A percentile compares a stretch with the other conserved stretches of the same genome.
phyloP scores from a whole-genome alignment of 2,888 invertebrate species.

The Leptinotarsa rubiginosa region DNA sequence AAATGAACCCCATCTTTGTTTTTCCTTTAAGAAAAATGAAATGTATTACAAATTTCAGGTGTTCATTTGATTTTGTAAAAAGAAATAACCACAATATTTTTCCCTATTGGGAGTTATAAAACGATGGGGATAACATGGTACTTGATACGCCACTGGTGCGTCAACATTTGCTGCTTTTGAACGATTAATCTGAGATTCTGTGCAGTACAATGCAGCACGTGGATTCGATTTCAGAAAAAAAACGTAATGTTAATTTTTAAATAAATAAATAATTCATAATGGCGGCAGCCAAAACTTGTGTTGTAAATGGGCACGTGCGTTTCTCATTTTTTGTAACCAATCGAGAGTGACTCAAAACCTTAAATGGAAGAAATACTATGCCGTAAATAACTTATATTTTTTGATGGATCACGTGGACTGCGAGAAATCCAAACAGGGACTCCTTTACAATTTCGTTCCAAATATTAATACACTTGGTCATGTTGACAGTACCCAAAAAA shows the following conservation, averaged over 20 bases:
- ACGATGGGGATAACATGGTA: too few species aligned
- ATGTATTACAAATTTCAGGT: too few species aligned
- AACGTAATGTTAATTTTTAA: conserved; percentile 56
- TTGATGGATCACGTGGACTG: conserved; percentile 10
- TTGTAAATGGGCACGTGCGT: conserved; percentile 57
- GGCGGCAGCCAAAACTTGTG: conserved; percentile 52
- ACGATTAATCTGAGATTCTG: conserved; percentile 23
- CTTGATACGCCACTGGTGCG: conserved; percentile 8
- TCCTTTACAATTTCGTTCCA: background rate
- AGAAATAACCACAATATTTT: too few species aligned
- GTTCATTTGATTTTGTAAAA: too few species aligned
- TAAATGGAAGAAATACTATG: conserved; percentile 44
- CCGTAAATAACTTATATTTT: conserved; percentile 21
- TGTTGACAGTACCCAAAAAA: too few species aligned
- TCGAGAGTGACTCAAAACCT: conserved; percentile 45
- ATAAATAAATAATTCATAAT: conserved; percentile 57
- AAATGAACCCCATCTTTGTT: too few species aligned
- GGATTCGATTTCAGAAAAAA: conserved; percentile 49
- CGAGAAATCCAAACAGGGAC: background rate
- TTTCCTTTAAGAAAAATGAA: too few species aligned
- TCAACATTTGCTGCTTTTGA: conserved; percentile 13
- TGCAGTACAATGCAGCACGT: conserved; percentile 33
- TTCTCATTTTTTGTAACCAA: conserved; percentile 46
- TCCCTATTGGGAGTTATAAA: too few species aligned
- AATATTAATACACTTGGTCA: background rate